Conservation (phyloP, 2,797 vertebrate genomes). For the Xerus rutilus region DNA sequence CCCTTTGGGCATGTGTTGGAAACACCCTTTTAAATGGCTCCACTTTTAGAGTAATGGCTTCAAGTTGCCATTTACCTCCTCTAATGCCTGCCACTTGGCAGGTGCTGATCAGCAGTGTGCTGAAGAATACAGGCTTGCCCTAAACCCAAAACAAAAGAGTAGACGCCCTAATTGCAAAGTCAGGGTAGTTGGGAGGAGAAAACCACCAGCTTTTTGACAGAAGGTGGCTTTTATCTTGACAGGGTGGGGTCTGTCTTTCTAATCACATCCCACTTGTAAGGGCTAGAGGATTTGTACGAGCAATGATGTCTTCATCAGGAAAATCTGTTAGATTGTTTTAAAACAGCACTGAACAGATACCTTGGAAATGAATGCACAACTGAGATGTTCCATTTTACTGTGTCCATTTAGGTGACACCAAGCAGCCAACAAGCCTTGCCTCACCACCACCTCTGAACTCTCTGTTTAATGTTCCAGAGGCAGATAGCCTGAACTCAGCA, state of each 20-base stretch:
- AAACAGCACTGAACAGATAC: not conserved
- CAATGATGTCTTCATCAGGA: not conserved
- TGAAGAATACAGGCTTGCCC: slow-evolving; percentile 17
- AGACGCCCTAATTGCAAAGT: slow-evolving; percentile 38
- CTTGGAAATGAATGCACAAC: not conserved
- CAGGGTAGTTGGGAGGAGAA: not conserved
- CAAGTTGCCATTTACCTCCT: not conserved
- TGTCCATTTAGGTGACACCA: not conserved
- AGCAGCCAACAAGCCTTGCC: slow-evolving; percentile 39
- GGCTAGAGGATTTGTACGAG: not conserved
- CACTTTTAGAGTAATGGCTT: not conserved
- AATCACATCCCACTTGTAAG: not conserved
- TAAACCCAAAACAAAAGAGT: not conserved
- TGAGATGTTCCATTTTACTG: not conserved
- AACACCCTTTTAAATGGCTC: not conserved
- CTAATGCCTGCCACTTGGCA: not conserved
- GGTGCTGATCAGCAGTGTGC: not conserved
- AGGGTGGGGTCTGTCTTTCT: not conserved
- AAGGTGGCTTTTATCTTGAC: slow-evolving; percentile 3
- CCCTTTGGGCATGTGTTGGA: not conserved
- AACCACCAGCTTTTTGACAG: slow-evolving; percentile 21
- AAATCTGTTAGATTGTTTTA: slow-evolving; percentile 47
- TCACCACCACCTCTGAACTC: not conserved
- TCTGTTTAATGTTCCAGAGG: slow-evolving; percentile 21
- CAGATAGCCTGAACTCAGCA: not conserved